phyloP scores from a whole-genome alignment of 2,113 vertebrate species.

The Coryphaenoides rupestris region DNA sequence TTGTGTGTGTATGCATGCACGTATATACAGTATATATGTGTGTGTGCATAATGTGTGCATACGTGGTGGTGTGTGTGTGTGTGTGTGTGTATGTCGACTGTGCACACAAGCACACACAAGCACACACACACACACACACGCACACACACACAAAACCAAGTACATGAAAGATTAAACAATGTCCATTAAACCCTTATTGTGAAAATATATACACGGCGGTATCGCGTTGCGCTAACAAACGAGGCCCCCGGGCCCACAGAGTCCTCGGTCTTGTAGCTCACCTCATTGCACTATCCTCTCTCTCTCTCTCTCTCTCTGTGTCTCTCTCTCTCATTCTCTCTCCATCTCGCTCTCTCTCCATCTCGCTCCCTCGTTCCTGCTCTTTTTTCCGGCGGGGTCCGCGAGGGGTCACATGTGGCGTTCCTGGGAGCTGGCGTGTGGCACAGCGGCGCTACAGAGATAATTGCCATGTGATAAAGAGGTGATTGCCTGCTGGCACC shows the following conservation, averaged over 20 bases:
- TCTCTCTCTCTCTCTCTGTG: slow-evolving; percentile 12
- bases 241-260: slow-evolving; percentile 39
- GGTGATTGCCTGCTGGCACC: slow-evolving; percentile 79
- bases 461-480: slow-evolving; percentile 84
- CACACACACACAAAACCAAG: slow-evolving; percentile 6
- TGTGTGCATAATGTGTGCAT: neutral
- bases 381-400: slow-evolving; percentile 41
- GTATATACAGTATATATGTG: neutral
- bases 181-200: slow-evolving; percentile 36
- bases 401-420: slow-evolving; percentile 70
- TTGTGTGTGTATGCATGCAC: neutral
- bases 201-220: slow-evolving; percentile 25
- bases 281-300: slow-evolving; percentile 38
- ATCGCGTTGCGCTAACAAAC: slow-evolving; percentile 45
- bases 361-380: neutral
- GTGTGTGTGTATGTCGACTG: neutral
- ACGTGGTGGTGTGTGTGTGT: neutral
- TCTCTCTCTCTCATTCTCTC: slow-evolving; percentile 1
- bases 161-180: slow-evolving; percentile 27
- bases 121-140: neutral
- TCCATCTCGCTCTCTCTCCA: neutral
- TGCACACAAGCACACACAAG: neutral
- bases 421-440: slow-evolving; percentile 63
- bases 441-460: slow-evolving; percentile 70
- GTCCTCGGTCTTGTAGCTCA: slow-evolving; percentile 42